phyloP scores from a whole-genome alignment of 2,888 invertebrate species.

The Yponomeuta sedellus region DNA sequence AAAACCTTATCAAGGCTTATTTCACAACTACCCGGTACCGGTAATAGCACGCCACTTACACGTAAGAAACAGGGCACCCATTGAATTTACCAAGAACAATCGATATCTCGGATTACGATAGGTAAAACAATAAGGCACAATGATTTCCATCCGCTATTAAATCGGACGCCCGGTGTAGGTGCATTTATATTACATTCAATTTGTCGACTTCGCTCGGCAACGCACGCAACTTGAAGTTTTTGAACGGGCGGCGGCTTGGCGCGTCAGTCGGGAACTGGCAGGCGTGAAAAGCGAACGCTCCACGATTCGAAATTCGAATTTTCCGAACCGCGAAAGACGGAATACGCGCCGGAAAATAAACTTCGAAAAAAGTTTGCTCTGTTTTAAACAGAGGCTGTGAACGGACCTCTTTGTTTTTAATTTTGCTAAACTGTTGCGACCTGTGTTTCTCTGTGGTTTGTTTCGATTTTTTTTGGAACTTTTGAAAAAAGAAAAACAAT shows the following conservation, averaged over 20 bases:
- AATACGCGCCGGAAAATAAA: not conserved
- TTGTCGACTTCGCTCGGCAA: not conserved
- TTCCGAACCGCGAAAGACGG: not conserved
- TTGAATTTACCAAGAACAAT: conserved; percentile 1
- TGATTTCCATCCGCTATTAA: conserved; percentile 1
- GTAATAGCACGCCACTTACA: not conserved
- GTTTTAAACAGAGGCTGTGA: not conserved
- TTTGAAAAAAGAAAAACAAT: not conserved
- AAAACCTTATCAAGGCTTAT: not conserved
- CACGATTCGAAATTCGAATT: not conserved
- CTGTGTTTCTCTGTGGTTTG: not conserved
- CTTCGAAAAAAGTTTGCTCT: not conserved
- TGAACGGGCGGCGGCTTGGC: not conserved
- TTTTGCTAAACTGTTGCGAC: not conserved
- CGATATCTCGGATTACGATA: not conserved
- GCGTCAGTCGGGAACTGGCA: not conserved
- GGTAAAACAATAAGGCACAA: not conserved
- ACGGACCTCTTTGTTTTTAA: not conserved
- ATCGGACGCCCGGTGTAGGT: not conserved
- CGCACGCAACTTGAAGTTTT: not conserved
- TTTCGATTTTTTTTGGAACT: not conserved
- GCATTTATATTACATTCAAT: not conserved
- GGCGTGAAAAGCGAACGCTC: not conserved
- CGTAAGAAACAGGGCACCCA: not conserved
- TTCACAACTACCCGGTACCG: not conserved